A percentile compares a stretch with the other conserved stretches of the same genome.
These are phyloP conservation scores for Olivierus martensii DNA, from an alignment of 1,140 invertebrate species.

Conservation along the genomic window DNA sequence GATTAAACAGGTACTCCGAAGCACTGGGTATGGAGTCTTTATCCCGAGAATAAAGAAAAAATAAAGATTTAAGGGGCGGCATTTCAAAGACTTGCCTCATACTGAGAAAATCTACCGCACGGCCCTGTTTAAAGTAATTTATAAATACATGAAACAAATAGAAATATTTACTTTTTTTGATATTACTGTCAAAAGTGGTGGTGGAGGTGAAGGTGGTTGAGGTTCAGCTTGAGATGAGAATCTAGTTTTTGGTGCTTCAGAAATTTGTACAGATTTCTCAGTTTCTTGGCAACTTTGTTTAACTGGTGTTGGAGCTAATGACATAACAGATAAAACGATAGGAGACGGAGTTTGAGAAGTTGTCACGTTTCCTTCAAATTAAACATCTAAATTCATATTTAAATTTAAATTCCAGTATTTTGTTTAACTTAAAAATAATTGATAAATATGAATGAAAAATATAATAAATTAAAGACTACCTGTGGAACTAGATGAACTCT, in stretches of 20 bases:
- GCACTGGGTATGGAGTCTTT: too few species aligned
- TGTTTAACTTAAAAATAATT: too few species aligned
- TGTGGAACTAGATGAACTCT: not conserved
- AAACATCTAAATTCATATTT: not conserved
- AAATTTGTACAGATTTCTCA: conserved; percentile 7
- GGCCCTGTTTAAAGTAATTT: too few species aligned
- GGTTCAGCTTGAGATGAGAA: not conserved
- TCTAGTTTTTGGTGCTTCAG: conserved; percentile 1
- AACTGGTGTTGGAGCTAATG: conserved; percentile 38
- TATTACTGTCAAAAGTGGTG: too few species aligned
- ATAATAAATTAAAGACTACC: not conserved
- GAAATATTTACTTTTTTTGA: too few species aligned
- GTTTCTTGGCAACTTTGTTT: conserved; percentile 23
- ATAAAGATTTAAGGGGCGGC: too few species aligned
- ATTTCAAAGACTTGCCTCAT: too few species aligned
- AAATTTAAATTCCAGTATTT: too few species aligned
- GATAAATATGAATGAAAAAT: not conserved
- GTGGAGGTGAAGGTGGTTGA: not conserved
- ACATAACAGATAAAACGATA: conserved; percentile 60
- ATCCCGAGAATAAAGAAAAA: too few species aligned
- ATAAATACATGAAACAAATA: too few species aligned
- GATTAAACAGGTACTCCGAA: too few species aligned
- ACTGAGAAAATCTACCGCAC: too few species aligned
- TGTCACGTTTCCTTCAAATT: not conserved
- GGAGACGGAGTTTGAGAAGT: conserved; percentile 28